Evolutionary conservation across 2,113 vertebrate genomes (phyloP).

Genomic region (Tragelaphus imberbis): DNA sequence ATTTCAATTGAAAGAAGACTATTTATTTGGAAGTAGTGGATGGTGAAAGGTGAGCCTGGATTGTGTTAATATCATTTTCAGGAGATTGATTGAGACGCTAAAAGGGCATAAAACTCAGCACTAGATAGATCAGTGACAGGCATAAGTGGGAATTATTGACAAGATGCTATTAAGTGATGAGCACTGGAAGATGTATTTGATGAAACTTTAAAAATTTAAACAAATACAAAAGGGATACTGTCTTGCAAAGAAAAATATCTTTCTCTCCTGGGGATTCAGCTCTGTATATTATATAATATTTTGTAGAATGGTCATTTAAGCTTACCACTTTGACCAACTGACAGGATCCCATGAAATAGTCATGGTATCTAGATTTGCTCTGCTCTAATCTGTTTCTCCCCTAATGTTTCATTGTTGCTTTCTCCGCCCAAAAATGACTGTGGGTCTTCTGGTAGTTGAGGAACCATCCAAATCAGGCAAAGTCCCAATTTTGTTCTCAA

Average conservation of each 20-base stretch:
- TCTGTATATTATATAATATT: background rate
- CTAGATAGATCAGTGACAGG: background rate
- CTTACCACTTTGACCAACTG: background rate
- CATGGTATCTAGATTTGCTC: background rate
- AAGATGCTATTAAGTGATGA: background rate
- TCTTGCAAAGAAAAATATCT: conserved; percentile 30
- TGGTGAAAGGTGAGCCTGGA: background rate
- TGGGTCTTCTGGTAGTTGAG: background rate
- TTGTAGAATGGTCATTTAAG: background rate
- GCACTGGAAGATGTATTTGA: background rate
- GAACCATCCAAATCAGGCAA: background rate
- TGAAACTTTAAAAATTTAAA: conserved; percentile 27
- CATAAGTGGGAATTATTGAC: background rate
- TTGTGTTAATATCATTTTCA: conserved; percentile 4
- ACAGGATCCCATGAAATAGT: background rate
- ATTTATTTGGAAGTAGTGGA: conserved; percentile 8
- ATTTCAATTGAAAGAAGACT: conserved; percentile 4
- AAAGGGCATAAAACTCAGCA: background rate
- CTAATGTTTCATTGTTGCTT: background rate
- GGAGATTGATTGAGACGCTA: background rate
- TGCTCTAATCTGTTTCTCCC: background rate
- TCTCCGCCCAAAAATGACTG: background rate
- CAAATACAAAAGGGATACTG: conserved; percentile 25
- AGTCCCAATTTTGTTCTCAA: background rate
- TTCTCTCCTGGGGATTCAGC: background rate